Conservation (phyloP, 2,888 invertebrate genomes). For the Nasonovia ribisnigri region DNA sequence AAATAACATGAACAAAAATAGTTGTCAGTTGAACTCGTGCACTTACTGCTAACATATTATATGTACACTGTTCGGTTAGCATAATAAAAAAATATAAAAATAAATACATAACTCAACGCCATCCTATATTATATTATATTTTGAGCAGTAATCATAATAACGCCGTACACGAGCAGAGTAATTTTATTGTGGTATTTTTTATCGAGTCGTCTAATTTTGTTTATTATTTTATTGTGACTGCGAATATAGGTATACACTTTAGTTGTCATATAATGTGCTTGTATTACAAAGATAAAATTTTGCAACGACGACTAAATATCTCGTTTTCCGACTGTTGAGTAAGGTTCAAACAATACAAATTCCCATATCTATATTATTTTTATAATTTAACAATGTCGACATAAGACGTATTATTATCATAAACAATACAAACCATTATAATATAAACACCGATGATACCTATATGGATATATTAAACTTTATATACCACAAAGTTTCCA, state of each 20-base stretch:
- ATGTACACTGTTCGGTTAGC: neutral
- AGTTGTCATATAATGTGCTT: neutral
- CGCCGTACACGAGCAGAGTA: neutral
- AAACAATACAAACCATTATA: neutral
- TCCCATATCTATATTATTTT: neutral
- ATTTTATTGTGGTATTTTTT: neutral
- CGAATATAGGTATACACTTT: neutral
- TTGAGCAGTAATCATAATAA: neutral
- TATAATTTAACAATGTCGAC: neutral
- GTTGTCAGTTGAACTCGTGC: neutral
- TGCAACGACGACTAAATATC: constrained; percentile 5
- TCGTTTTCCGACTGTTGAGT: constrained; percentile 5
- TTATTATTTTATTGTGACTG: neutral
- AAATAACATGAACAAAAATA: neutral
- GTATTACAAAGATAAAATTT: neutral
- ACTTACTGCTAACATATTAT: neutral
- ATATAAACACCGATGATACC: neutral
- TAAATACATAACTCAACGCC: neutral
- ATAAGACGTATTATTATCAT: neutral
- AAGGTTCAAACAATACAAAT: constrained; percentile 13
- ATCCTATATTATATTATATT: neutral
- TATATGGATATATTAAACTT: too few species aligned
- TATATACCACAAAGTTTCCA: neutral
- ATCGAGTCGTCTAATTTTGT: constrained; percentile 4
- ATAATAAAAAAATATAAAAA: neutral